Percentiles rank a stretch among this genome's conserved stretches.
Evolutionary conservation across 2,113 vertebrate genomes (phyloP).

Genomic region (Carassius gibelio): DNA sequence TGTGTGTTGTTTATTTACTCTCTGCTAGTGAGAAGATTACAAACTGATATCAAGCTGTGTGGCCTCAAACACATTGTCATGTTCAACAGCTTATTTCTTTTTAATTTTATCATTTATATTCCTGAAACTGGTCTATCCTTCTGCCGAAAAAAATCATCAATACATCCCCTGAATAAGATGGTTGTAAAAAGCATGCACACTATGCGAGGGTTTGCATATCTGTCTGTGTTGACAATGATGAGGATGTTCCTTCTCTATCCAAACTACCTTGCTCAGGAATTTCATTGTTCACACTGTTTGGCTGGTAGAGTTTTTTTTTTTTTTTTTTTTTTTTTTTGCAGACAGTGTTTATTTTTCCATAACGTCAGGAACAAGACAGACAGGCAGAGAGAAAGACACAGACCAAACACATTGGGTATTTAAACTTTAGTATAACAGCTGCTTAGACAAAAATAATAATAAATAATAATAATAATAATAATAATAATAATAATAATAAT

Average conservation of each 20-base stretch:
- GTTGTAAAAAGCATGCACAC: neutral
- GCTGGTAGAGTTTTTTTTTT: constrained; percentile 23
- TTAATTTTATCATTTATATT: neutral
- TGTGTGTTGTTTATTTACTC: neutral
- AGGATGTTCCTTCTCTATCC: neutral
- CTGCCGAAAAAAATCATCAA: neutral
- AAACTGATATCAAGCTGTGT: neutral
- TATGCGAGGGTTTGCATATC: neutral
- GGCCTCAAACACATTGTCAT: neutral
- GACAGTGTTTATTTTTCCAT: constrained; percentile 50
- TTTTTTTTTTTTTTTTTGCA: constrained; percentile 34
- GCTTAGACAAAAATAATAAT: neutral
- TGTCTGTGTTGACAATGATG: constrained; percentile 2
- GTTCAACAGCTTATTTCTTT: neutral
- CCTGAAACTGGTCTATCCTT: neutral
- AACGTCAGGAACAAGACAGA: neutral
- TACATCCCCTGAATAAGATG: neutral
- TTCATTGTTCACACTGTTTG: constrained; percentile 55
- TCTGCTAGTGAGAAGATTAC: neutral
- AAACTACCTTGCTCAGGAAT: constrained; percentile 43
- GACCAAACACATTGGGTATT: neutral
- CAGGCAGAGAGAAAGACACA: neutral
- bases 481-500: no score
- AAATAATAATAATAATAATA: neutral
- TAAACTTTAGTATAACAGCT: neutral